Evolutionary conservation across 2,113 vertebrate species (phyloP).

Genomic region (Brachyhypopomus occidentalis): DNA sequence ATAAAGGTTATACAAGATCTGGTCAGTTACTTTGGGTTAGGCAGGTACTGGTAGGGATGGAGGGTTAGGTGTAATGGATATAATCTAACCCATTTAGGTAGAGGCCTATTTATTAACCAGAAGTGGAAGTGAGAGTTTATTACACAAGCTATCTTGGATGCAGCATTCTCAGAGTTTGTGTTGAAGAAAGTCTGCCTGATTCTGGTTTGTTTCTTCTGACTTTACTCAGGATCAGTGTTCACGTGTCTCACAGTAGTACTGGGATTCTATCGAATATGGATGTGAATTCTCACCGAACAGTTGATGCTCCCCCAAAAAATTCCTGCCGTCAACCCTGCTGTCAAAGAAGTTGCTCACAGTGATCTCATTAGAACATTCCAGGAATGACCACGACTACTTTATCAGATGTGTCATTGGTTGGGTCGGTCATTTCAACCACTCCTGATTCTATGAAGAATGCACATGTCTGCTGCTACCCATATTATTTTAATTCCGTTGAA

Average conservation of each 20-base stretch:
- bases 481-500: no score
- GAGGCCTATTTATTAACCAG: no score
- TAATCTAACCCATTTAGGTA: no score
- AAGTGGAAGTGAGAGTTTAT: no score
- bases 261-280: constrained; percentile 79
- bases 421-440: neutral
- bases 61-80: neutral
- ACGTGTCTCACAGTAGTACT: constrained; percentile 78
- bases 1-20: neutral
- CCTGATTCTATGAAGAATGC: neutral
- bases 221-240: constrained; percentile 74
- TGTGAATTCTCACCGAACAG: constrained; percentile 58
- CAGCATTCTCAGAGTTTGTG: neutral
- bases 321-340: no score
- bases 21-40: neutral
- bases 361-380: no score
- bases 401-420: neutral
- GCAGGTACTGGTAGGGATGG: neutral
- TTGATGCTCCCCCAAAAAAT: neutral
- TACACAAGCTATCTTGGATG: neutral
- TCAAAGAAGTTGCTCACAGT: no score
- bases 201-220: constrained; percentile 26
- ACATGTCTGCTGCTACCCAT: no score
- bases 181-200: neutral
- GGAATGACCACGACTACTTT: neutral